Evolutionary conservation across 2,113 vertebrate species (phyloP), one percentile per base, ranked within the genome.

Genomic region (Nicator chloris): DNA sequence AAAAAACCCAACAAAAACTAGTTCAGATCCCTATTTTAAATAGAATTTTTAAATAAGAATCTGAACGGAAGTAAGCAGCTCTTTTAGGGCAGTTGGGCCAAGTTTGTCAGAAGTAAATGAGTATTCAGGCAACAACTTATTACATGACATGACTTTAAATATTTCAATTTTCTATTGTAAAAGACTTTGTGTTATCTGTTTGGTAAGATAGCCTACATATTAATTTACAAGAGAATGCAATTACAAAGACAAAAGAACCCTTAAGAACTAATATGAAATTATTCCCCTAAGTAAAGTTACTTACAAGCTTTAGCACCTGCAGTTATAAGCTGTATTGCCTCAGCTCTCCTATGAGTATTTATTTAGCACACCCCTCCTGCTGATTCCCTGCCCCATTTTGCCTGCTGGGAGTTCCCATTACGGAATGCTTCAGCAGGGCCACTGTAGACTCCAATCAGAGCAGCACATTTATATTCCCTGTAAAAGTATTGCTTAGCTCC

Each of bases 211-310:
- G 28, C 78, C 72, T 56, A 56, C 51, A 40, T 63, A 63, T 66
- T 94, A 82, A 90, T 86, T 83, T 92, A 80, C 30, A 82, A 39
- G 30, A 50, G 19, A 90, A 59, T 50, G 24, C 24, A 70, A 88
- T 93, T 90, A 91, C 47, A 80, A 76, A 93, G 51, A 86, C 64
- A 77, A 71, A 92, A 91, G 47, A 73, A 88, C 21, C 11, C 56
- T 66, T 78, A 93, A 90, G 56, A 93, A 60, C 24, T 33, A 88
- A 92, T 37, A 86, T n/a, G 11, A 95, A 86, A 80, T 83, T 80
- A 92, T 86, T 92, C 56, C 85, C 93, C 40, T 49, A 70, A 71
- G 86, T 39, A 88, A 79, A 87, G 66, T 66, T 93, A 59, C 49
- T 72, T 91, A 84, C 50, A 77, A 51, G 35, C 35, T 80, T 91